Base-by-base conservation (phyloP, 1,140 invertebrate genomes). In the Drosophila carrolli region DNA sequence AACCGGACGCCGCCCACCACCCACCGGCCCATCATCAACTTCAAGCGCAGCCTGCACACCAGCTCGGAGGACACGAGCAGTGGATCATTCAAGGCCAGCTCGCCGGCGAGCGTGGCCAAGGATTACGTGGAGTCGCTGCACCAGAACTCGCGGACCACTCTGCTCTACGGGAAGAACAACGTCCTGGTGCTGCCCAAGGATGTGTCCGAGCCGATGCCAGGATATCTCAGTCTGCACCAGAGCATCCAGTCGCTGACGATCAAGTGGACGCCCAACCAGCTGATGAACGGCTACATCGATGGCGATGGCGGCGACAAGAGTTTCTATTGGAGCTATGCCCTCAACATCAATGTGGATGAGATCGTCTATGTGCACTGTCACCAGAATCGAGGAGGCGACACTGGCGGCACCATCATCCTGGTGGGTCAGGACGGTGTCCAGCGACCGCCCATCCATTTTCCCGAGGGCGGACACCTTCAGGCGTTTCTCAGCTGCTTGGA, bases 151-250 rank as follows among this genome's bases (percentile, higher is more conserved):
- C 95, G 96, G 74, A 96, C 96, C 1, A 97, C 97, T 0, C 93
- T 99, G n/a, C 94, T 99, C 2, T 99, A 98, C 92, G 98, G 98
- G 14, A 99, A 99, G 93, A 99, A 99, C 93, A 99, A 99, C 93
- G 98, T 99, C 6, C 92, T 96, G 19, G 97, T 98, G 7, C 95
- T 97, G 83, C 96, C 97, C 95, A 96, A 96, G 92, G 96, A 97
- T 74, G 94, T 95, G 44, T 94, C 93, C 7, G 96, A 97, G 82
- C 94, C 96, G 0, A 96, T 98, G 94, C 96, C 97, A 0, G 98
- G 98, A 4, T 99, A 99, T 91, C 93, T 99, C 50, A 98, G 97
- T 48, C 93, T 99, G 0, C 98, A 99, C 93, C 97, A 98, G 92
- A 96, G 95, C 38, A 93, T 95, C 5, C 94, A 95, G 11, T 94